Evolutionary conservation across 2,797 vertebrate genomes (phyloP).

Genomic region (Oreonectes daqikongensis): DNA sequence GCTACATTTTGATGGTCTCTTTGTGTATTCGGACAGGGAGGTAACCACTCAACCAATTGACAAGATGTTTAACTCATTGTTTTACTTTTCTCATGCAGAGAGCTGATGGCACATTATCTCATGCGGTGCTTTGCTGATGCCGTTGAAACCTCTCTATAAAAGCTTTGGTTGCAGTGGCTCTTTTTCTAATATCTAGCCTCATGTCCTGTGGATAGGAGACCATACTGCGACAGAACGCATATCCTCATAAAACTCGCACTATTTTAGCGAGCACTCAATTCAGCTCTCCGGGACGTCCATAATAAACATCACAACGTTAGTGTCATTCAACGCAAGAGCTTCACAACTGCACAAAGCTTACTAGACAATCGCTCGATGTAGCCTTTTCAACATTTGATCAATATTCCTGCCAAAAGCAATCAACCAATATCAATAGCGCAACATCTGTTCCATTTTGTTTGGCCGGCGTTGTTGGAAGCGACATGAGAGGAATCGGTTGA

Average conservation of each 20-base stretch:
- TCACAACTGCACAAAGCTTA: conserved; percentile 36
- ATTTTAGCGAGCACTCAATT: conserved; percentile 37
- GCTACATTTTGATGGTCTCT: neutral
- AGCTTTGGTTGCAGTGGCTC: conserved; percentile 23
- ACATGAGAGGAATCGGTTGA: conserved; percentile 56
- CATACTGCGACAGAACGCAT: conserved; percentile 48
- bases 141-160: conserved; percentile 33
- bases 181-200: conserved; percentile 45
- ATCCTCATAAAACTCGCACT: conserved; percentile 40
- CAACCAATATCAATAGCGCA: conserved; percentile 54
- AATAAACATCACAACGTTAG: conserved; percentile 44
- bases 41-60: conserved; percentile 28
- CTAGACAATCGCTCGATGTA: conserved; percentile 33
- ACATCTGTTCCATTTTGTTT: conserved; percentile 60
- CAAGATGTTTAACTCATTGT: conserved; percentile 29
- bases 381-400: conserved; percentile 52
- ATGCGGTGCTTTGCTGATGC: conserved; percentile 32
- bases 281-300: conserved; percentile 47
- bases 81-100: conserved; percentile 35
- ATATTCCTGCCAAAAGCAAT: conserved; percentile 51
- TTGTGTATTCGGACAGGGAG: conserved; percentile 12
- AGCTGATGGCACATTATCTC: conserved; percentile 26
- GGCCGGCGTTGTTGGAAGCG: conserved; percentile 44
- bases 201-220: conserved; percentile 25
- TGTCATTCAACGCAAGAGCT: conserved; percentile 25